Evolutionary conservation across 2,888 invertebrate species (phyloP).

Genomic region (Beris morrisii): DNA sequence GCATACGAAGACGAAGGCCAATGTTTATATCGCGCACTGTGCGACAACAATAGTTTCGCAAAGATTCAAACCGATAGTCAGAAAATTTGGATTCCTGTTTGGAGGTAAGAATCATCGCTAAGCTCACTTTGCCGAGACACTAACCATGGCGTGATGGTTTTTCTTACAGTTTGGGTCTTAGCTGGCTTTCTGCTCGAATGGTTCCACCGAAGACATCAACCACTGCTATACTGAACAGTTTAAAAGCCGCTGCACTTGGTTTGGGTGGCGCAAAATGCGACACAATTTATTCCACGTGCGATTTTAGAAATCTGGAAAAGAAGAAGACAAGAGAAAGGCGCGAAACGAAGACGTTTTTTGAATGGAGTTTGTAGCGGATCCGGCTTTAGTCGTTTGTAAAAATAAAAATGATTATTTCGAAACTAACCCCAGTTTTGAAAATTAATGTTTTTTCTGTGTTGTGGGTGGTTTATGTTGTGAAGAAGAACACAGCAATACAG

Average conservation of each 20-base stretch:
- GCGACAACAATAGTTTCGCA: slow-evolving; percentile 68
- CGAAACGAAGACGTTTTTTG: not conserved
- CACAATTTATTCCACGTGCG: slow-evolving; percentile 58
- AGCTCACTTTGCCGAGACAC: not conserved
- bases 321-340: not conserved
- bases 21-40: slow-evolving; percentile 67
- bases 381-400: too few relatives aligned
- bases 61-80: slow-evolving; percentile 60
- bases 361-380: not conserved
- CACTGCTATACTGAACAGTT: slow-evolving; percentile 61
- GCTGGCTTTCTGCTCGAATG: slow-evolving; percentile 68
- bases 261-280: slow-evolving; percentile 70
- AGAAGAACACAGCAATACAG: too few relatives aligned
- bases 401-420: too few relatives aligned
- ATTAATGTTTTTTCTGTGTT: too few relatives aligned
- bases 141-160: not conserved
- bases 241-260: slow-evolving; percentile 69
- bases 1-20: slow-evolving; percentile 59
- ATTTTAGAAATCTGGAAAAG: slow-evolving; percentile 3
- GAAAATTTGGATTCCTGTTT: slow-evolving; percentile 72
- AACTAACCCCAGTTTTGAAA: too few relatives aligned
- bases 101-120: slow-evolving; percentile 63
- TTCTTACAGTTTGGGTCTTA: slow-evolving; percentile 69
- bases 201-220: slow-evolving; percentile 51
- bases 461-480: too few relatives aligned